Conservation (phyloP, 2,113 vertebrate species). For the Gopherus evgoodei region DNA sequence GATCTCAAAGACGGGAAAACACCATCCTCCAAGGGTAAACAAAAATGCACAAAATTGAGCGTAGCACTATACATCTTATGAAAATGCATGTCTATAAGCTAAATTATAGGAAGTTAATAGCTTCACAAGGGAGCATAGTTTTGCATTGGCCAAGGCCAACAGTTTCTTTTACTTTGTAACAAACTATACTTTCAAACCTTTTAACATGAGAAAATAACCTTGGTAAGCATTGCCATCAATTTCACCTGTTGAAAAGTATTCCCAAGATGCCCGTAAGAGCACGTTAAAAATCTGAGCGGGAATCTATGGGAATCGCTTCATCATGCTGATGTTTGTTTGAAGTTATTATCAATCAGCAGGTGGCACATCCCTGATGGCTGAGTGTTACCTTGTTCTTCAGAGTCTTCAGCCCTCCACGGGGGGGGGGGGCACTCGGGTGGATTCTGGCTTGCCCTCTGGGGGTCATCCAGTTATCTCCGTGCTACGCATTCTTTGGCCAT, state of each 20-base stretch:
- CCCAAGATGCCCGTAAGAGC: neutral
- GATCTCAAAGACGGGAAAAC: neutral
- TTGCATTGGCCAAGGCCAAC: slow-evolving; percentile 13
- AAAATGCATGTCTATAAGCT: slow-evolving; percentile 46
- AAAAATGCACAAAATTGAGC: neutral
- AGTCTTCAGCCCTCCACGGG: too few species aligned
- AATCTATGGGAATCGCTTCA: too few species aligned
- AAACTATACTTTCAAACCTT: slow-evolving; percentile 35
- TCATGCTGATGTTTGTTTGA: too few species aligned
- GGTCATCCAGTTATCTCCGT: too few species aligned
- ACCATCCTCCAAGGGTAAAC: neutral
- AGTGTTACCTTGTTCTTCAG: too few species aligned
- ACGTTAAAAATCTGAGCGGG: neutral
- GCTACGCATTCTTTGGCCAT: too few species aligned
- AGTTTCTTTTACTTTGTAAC: slow-evolving; percentile 14
- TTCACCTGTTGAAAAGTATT: neutral
- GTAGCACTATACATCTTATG: neutral
- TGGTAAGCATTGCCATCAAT: neutral
- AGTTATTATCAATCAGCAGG: too few species aligned
- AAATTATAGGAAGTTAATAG: slow-evolving; percentile 54
- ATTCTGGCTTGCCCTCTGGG: too few species aligned
- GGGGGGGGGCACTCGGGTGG: too few species aligned
- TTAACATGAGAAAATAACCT: neutral
- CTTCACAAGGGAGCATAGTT: slow-evolving; percentile 29
- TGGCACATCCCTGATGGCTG: too few species aligned